Evolutionary conservation across 2,888 invertebrate species (phyloP), one percentile per base, ranked within the genome.

Genomic region (Tachina fera): DNA sequence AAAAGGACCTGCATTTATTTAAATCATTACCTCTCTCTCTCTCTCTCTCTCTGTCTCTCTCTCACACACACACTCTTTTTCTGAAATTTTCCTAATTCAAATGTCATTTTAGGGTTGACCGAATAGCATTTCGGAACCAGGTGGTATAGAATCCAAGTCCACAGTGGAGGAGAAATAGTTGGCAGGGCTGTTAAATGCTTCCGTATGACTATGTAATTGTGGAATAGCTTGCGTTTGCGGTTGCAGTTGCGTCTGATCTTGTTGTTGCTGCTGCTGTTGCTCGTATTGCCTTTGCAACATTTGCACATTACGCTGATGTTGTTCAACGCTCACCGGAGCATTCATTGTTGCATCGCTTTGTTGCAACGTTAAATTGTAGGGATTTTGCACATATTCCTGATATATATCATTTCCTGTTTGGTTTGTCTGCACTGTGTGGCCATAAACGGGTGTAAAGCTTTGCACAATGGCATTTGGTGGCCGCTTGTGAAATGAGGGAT

Each of bases 41-140:
- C 0, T 31, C 31, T 31, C 31, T 31, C 5, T 6, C 0, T 6
- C 5, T 31, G 6, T 31, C 31, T 5, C 31, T 31, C 31, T 31
- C 31, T 31, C 31, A 3, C 31, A 3, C 31, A 4, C 31, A 3
- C 4, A 31, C 31, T 0, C 31, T 31, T 6, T 6, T 6, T 31
- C 31, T 31, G 31, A 31, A 31, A 31, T 31, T 31, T 31, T 31
- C 53, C 45, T 43, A 56, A 0, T 47, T 67, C 72, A 63, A 56
- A 45, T 58, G 47, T 16, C 1, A 67, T 81, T 85, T 83, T 91
- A 93, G 67, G 92, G 92, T 77, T 91, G 91, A 41, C 93, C 93
- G 87, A 95, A 96, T 6, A 95, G 91, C 88, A 94, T 94, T 88
- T 96, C 96, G 0, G 95, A 95, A 0, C 95, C 95, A 0, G 94